Evolutionary conservation across 2,888 invertebrate genomes (phyloP), one percentile per base, ranked within the genome.

Genomic region (Sinodicranocentrus sp.): DNA sequence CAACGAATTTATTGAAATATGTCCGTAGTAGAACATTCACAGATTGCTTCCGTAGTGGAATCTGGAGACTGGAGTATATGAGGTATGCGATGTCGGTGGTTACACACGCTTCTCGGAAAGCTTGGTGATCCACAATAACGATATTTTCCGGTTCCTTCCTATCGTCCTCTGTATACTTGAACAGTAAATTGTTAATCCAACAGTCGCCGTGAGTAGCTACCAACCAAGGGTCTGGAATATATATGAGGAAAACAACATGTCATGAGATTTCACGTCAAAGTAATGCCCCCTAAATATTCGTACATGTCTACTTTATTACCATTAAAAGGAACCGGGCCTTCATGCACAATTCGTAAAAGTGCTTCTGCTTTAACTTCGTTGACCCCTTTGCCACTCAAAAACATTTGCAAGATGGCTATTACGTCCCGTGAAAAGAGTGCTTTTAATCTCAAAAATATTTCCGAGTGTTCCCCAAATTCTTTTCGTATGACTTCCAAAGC

Each of bases 111-210:
- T 86, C 85, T 5, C 85, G 68, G n/a, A 70, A 73, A 0, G 76
- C 54, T 77, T 86, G 87, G 13, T 85, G 76, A 68, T 87, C 87
- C 6, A 87, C 76, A 6, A 86, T 57, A 5, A 79, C 48, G 23
- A 80, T 76, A 48, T 83, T 75, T 0, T 70, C 25, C 2, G 87
- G 84, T 28, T 61, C 28, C 28, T 13, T 28, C 17, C 43, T 73
- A 21, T 75, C 43, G 1, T 57, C 43, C 1, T 39, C 57, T 8
- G 61, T 65, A 54, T 87, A 85, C 10, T 72, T 61, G 75, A 85
- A 88, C 17, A 88, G 44, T 67, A 87, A 43, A 43, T 88, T 88
- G 39, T 84, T 83, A 6, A 76, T 48, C 86, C 87, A 86, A n/a
- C 71, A 65, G 48, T 87, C 87, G 0, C 85, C 86, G 26, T 87